Conservation (phyloP, 2,113 vertebrate genomes). For the Cebidichthys violaceus region DNA sequence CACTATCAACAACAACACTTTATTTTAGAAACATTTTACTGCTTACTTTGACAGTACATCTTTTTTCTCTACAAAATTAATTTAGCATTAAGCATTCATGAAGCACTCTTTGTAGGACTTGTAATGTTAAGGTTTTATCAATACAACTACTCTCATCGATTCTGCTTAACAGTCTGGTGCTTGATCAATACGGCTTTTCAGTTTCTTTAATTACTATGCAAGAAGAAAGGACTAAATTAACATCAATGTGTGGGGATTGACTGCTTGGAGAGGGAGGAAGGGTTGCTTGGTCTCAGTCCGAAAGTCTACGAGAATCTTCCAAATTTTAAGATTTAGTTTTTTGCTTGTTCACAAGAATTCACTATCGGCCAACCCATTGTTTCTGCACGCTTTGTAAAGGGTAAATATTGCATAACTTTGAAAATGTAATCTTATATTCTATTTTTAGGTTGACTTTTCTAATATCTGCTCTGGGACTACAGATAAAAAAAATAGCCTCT, state of each 20-base stretch:
- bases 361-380: background rate
- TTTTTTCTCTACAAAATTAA: background rate
- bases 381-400: too few relatives aligned
- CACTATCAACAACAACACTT: background rate
- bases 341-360: background rate
- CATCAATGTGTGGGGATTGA: background rate
- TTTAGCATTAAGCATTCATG: background rate
- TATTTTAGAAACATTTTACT: background rate
- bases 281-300: background rate
- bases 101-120: background rate
- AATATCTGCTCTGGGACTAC: too few relatives aligned
- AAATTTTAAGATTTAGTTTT: background rate
- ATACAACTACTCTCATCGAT: conserved; percentile 20
- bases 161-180: background rate
- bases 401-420: too few relatives aligned
- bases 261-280: background rate
- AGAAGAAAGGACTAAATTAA: background rate
- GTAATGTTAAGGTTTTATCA: background rate
- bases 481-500: too few relatives aligned
- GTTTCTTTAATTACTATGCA: conserved; percentile 24
- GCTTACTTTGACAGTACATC: background rate
- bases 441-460: too few relatives aligned
- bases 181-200: conserved; percentile 14
- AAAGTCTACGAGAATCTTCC: background rate
- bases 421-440: too few relatives aligned